Evolutionary conservation across 37 sponge, comb jelly and placozoan genomes (phyloP), one percentile per base, ranked within the genome.

Genomic region (Oopsacas minuta): DNA sequence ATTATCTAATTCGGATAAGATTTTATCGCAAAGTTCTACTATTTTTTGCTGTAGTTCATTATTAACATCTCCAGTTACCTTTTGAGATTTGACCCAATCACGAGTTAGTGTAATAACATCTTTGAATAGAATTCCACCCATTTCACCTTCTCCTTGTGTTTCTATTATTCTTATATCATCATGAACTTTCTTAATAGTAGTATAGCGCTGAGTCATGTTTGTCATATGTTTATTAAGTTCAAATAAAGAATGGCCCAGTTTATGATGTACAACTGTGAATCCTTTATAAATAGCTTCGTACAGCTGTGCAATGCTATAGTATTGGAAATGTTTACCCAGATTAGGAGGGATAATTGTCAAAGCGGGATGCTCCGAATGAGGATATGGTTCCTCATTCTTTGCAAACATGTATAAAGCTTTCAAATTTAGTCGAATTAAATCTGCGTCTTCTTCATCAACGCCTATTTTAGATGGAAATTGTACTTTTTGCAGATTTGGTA

Each of bases 311-410:
- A 61, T 61, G 30, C 30, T 61, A 3, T 32, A 3, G 28, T 61
- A 61, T 5, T 10, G 28, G 22, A 61, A 61, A 61, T 12, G 32
- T 25, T 61, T 34, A 7, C 28, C 75, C 22, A 25, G 22, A 7
- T 61, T 12, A 12, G 20, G 28, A 32, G 22, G 75, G 15, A 42
- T 42, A 42, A 42, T 42, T 8, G 12, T 42, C 15, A 8, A 15
- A 15, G 8, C 15, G 15, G 15, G 12, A 42, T 42, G 12, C 8
- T 8, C 8, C 15, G 8, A 8, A 42, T 61, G 32, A 61, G 75
- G 22, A n/a, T 61, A 61, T 61, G 75, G 75, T n/a, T 61, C 75
- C 28, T 61, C 75, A 61, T 61, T 61, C 28, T 61, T 61, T 61
- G 75, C 75, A n/a, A 61, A 61, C 20, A 10, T 10, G 7, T 5